phyloP scores from a whole-genome alignment of 2,113 vertebrate genomes.

The Chaetorhynchus papuensis region DNA sequence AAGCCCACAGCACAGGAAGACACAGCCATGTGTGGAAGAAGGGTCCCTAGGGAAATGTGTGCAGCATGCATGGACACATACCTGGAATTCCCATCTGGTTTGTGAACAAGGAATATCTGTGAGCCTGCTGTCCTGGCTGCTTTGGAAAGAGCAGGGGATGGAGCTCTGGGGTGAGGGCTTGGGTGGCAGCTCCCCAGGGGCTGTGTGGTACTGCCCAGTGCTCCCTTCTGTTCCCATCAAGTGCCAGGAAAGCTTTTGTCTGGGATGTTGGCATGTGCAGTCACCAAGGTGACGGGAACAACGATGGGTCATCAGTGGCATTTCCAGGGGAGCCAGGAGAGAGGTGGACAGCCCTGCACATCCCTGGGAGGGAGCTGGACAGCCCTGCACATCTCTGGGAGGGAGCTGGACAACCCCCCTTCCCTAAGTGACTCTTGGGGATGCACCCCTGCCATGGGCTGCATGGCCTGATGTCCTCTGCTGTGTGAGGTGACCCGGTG shows the following conservation, averaged over 20 bases:
- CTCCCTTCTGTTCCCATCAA: neutral
- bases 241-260: constrained; percentile 4
- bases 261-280: neutral
- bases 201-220: neutral
- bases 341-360: neutral
- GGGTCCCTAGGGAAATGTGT: neutral
- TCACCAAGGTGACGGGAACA: neutral
- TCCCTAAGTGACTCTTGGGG: neutral
- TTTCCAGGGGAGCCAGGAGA: neutral
- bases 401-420: neutral
- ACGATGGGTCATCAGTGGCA: fast-evolving
- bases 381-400: neutral
- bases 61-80: neutral
- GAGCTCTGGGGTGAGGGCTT: neutral
- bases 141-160: neutral
- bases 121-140: neutral
- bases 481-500: too few species aligned
- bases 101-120: neutral
- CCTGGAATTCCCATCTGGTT: neutral
- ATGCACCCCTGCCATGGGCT: neutral
- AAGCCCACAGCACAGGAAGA: neutral
- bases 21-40: neutral
- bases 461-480: neutral
- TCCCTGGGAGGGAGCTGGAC: neutral
- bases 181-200: neutral